Base-by-base conservation (phyloP, 2,888 invertebrate genomes). In the Dryococelus australis region DNA sequence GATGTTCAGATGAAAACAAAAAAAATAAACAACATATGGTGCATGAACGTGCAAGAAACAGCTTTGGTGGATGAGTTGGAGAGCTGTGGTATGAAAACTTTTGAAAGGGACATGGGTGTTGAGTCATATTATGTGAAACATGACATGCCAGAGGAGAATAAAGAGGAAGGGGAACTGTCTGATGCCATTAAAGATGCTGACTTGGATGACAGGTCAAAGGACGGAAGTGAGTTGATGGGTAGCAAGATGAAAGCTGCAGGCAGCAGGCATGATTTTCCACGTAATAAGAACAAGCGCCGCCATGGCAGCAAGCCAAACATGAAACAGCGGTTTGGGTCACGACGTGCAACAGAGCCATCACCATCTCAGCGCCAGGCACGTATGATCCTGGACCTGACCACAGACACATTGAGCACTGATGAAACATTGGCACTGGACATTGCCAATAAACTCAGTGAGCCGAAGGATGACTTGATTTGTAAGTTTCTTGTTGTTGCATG, bases 11-110 rank as follows among this genome's bases (percentile, higher is more conserved):
- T n/a, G 65, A 65, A n/a, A 65, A 95, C 94, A 90, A 94, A 94
- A 89, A 95, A 95, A 87, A 96, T 96, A 92, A 97, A 97, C 91
- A 96, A 96, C 92, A 94, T 97, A 89, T 98, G 97, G 97, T 93
- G 94, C 89, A 93, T 93, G 2, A 94, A 94, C 89, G 92, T 94
- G n/a, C 95, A 97, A 93, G 97, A 97, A 91, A 97, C 97, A 90
- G 94, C 96, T 0, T 92, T 98, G 86, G 95, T 96, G 43, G 96
- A 97, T 91, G 96, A 96, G 90, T 94, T 98, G 93, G 95, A 95
- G 20, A 95, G 95, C 81, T 97, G 97, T 92, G 96, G 96, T 92
- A 97, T 97, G 16, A 94, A 92, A 92, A 95, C 93, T 91, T 94
- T 94, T 92, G 95, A 94, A 87, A 91, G 91, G 93, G 95, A 94